These are phyloP conservation scores for Leptoteleia sp. DNA, from an alignment of 1,140 invertebrate species.

Conservation along the genomic window DNA sequence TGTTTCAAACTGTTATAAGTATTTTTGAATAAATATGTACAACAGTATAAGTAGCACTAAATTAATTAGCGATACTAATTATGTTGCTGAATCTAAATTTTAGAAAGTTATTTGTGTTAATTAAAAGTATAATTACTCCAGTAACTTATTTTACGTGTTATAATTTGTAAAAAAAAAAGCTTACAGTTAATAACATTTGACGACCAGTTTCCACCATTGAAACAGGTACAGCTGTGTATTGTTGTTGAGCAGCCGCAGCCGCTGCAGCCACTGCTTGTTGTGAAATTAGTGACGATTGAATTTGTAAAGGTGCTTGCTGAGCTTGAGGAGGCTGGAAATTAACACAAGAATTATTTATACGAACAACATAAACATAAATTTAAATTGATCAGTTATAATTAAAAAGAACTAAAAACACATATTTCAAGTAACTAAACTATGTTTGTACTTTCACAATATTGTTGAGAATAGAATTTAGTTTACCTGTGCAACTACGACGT, in stretches of 20 bases:
- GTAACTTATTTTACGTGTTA: no score
- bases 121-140: no score
- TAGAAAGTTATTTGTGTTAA: no score
- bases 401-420: no score
- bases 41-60: no score
- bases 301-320: conserved; percentile 82
- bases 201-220: conserved; percentile 92
- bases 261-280: conserved; percentile 84
- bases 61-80: no score
- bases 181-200: conserved; percentile 85
- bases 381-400: background rate
- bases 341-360: conserved; percentile 17
- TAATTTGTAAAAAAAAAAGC: conserved; percentile 40
- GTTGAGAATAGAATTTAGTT: conserved; percentile 16
- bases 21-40: no score
- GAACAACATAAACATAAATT: no score
- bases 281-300: conserved; percentile 86
- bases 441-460: background rate
- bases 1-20: no score
- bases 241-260: conserved; percentile 85
- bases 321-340: conserved; percentile 75
- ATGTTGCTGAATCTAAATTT: no score
- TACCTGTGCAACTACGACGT: conserved; percentile 90
- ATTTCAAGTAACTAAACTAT: background rate
- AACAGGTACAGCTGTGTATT: conserved; percentile 91